Evolutionary conservation across 1,140 invertebrate genomes (phyloP).

Genomic region (Drosophila kikkawai): DNA sequence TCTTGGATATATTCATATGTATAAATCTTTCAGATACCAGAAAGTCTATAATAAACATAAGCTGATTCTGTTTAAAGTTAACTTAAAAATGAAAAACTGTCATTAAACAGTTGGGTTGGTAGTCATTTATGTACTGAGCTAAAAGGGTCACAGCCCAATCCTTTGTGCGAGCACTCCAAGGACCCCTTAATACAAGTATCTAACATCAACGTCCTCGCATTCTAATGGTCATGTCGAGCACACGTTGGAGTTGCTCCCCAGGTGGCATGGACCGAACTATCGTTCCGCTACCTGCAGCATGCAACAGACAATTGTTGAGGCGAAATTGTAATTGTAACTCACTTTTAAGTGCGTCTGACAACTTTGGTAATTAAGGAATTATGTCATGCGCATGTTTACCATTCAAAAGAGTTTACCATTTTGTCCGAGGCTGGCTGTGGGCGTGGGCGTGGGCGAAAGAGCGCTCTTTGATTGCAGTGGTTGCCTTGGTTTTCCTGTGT

Average conservation of each 20-base stretch:
- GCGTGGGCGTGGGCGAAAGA: neutral
- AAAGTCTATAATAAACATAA: no score
- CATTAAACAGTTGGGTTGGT: neutral
- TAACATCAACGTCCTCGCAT: neutral
- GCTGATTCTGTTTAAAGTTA: neutral
- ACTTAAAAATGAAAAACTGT: neutral
- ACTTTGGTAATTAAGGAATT: slow-evolving; percentile 82
- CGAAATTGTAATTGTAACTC: slow-evolving; percentile 48
- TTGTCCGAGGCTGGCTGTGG: slow-evolving; percentile 4
- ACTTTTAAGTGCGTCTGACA: slow-evolving; percentile 68
- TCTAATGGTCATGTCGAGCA: slow-evolving; percentile 3
- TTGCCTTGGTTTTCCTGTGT: slow-evolving; percentile 49
- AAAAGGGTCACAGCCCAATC: neutral
- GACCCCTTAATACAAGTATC: slow-evolving; percentile 4
- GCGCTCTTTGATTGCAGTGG: slow-evolving; percentile 56
- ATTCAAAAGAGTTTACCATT: slow-evolving; percentile 22
- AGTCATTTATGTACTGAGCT: neutral
- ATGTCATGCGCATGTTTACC: slow-evolving; percentile 73
- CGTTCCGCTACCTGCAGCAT: slow-evolving; percentile 21
- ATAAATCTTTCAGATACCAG: no score
- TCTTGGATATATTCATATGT: no score
- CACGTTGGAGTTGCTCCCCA: slow-evolving; percentile 13
- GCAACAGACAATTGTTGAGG: slow-evolving; percentile 36
- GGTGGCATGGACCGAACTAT: slow-evolving; percentile 6
- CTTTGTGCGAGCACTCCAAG: neutral